Base-by-base conservation (phyloP, 37 sponge, comb jelly and placozoan species). In the Dysidea cf. avara region DNA sequence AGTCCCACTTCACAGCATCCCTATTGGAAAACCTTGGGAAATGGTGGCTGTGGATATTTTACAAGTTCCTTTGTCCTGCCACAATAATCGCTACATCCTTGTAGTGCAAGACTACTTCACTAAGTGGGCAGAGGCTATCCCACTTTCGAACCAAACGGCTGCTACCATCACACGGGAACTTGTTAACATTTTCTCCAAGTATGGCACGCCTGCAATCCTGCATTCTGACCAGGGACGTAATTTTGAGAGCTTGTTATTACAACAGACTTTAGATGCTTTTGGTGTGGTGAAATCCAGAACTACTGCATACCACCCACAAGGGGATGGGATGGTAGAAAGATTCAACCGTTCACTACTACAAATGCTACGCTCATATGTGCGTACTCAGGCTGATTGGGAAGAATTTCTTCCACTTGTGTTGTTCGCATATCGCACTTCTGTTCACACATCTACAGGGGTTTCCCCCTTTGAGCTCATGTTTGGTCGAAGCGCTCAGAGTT, bases 11-110 rank as follows among this genome's bases (percentile, higher is more conserved):
- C 22, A 2, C 53, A 50, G 22, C 30, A 30, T 69, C 26, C 53
- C 55, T 21, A 28, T 49, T 32, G 39, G 65, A 12, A 12, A 32
- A 31, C 65, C 65, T 9, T 64, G 65, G 65, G 65, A 64, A 31
- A 25, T 64, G 35, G 65, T 64, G 12, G 51, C 70, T 68, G 70
- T 68, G 14, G 70, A 68, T 48, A 50, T 68, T 68, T 53, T 68
- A 11, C 25, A 68, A 48, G 28, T 68, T 48, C 35, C 35, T 53
- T 53, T 17, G 7, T 68, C 32, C 49, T 53, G 11, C 17, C 24
- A 13, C 26, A 20, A 16, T 6, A 25, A 9, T 17, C 65, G 14
- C 12, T 64, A 6, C 65, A 37, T 34, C 39, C 30, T n/a, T n/a
- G n/a, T n/a, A n/a, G n/a, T n/a, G n/a, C n/a, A n/a, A n/a, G n/a